These are phyloP conservation scores for Trachurus trachurus DNA, from an alignment of 2,797 vertebrate genomes.

Conservation along the genomic window DNA sequence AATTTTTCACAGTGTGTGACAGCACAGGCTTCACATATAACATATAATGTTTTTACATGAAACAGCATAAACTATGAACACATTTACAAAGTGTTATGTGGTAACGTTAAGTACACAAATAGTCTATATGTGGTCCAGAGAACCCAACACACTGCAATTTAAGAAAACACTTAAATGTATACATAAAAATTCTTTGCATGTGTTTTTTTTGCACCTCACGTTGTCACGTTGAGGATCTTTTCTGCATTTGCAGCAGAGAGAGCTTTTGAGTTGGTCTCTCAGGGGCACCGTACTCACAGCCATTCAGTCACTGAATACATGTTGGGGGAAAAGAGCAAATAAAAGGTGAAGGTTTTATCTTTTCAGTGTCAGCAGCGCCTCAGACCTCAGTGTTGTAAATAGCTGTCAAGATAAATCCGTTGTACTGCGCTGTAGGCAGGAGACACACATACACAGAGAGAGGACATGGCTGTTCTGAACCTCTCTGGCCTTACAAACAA, in stretches of 20 bases:
- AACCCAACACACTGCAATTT: too few species aligned
- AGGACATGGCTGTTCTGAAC: neutral
- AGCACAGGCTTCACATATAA: conserved; percentile 9
- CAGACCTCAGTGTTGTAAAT: neutral
- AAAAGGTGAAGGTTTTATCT: conserved; percentile 8
- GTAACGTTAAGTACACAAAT: neutral
- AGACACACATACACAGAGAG: conserved; percentile 16
- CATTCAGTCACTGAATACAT: neutral
- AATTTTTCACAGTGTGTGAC: conserved; percentile 13
- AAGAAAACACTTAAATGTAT: too few species aligned
- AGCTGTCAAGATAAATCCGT: conserved; percentile 6
- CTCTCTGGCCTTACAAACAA: too few species aligned
- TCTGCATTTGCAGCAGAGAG: too few species aligned
- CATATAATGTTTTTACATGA: neutral
- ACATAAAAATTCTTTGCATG: too few species aligned
- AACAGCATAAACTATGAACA: neutral
- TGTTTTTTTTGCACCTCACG: too few species aligned
- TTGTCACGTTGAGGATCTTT: too few species aligned
- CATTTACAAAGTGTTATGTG: neutral
- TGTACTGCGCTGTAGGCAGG: neutral
- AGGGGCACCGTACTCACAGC: neutral
- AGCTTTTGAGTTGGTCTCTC: too few species aligned
- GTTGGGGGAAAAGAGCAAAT: neutral
- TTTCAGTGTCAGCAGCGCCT: neutral
- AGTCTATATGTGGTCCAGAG: too few species aligned